Percentiles rank a stretch among this genome's conserved stretches.
Evolutionary conservation across 2,113 vertebrate species (phyloP).

Genomic region (Scortum barcoo): DNA sequence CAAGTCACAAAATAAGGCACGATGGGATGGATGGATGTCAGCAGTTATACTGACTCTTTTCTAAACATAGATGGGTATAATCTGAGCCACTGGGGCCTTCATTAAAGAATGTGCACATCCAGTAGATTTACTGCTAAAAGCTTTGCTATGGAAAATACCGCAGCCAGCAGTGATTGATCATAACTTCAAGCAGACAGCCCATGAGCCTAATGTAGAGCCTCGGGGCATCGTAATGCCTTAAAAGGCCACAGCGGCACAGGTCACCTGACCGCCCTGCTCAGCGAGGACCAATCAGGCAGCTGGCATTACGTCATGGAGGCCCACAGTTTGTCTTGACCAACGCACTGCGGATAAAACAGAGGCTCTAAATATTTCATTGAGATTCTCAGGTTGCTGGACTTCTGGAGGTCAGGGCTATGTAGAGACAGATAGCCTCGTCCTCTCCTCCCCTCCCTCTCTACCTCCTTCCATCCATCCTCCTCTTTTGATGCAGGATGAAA

Average conservation of each 20-base stretch:
- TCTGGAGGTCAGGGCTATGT: constrained; percentile 79
- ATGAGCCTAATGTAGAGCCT: constrained; percentile 69
- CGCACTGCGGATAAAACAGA: constrained; percentile 85
- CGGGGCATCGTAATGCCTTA: constrained; percentile 71
- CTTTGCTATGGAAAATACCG: constrained; percentile 38
- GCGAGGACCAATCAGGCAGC: constrained; percentile 66
- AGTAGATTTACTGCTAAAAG: constrained; percentile 55
- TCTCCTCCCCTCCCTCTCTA: constrained; percentile 1
- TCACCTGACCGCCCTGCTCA: constrained; percentile 71
- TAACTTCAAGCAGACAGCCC: constrained; percentile 55
- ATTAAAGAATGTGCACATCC: constrained; percentile 1
- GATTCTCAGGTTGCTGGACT: constrained; percentile 81
- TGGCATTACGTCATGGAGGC: constrained; percentile 83
- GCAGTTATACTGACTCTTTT: neutral
- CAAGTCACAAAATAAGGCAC: neutral
- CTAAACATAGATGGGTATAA: constrained; percentile 1
- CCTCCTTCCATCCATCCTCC: constrained; percentile 6
- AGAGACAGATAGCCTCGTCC: constrained; percentile 54
- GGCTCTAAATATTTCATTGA: constrained; percentile 88
- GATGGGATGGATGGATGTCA: neutral
- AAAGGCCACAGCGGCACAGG: constrained; percentile 73
- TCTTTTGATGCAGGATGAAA: constrained; percentile 39
- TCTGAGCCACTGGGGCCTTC: neutral
- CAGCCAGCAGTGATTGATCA: constrained; percentile 63
- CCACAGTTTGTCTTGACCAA: constrained; percentile 78